These are phyloP conservation scores for Acrocephalus kingi DNA, from an alignment of 2,113 vertebrate species.

Conservation along the genomic window DNA sequence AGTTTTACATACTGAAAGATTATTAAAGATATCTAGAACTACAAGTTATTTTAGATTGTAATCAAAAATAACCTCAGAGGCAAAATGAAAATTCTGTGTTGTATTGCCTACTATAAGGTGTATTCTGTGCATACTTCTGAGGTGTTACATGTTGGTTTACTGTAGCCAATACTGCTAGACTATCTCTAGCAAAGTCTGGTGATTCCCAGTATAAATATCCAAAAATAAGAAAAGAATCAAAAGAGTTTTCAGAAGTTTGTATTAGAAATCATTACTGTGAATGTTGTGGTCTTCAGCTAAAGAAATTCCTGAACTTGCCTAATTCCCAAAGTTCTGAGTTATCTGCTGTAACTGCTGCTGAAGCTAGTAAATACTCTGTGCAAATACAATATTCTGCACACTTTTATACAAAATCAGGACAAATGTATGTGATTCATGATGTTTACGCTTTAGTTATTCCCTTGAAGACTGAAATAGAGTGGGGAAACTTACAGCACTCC, in stretches of 20 bases:
- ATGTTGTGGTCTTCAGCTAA: not conserved
- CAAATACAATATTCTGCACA: not conserved
- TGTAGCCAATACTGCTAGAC: not conserved
- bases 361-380: not conserved
- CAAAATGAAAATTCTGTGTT: not conserved
- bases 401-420: not conserved
- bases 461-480: not conserved
- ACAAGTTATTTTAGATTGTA: not conserved
- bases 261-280: not conserved
- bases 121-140: not conserved
- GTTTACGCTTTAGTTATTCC: not conserved
- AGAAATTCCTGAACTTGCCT: not conserved
- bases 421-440: not conserved
- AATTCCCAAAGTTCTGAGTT: not conserved
- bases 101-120: too few species aligned
- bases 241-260: not conserved
- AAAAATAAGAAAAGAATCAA: not conserved
- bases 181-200: not conserved
- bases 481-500: not conserved
- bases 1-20: not conserved
- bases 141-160: fast-evolving
- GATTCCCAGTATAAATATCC: not conserved
- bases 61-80: not conserved
- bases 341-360: not conserved
- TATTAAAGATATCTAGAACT: not conserved